These are phyloP conservation scores for Lates calcarifer DNA, from an alignment of 2,113 vertebrate species.

Conservation along the genomic window DNA sequence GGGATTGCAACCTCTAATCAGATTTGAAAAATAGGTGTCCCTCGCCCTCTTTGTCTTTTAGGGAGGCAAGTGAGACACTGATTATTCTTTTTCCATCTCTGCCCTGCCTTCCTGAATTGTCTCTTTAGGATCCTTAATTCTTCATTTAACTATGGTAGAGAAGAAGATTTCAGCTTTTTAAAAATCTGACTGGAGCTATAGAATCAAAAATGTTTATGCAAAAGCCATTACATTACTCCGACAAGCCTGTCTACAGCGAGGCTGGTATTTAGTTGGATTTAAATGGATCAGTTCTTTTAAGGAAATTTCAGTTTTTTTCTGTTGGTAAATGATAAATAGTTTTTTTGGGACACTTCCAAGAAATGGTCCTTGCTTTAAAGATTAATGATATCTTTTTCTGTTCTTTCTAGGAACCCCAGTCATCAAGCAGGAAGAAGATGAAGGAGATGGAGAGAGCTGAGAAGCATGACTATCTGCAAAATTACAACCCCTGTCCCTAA, in stretches of 20 bases:
- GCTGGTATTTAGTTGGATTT: no score
- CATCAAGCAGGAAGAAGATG: slow-evolving; percentile 79
- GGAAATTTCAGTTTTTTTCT: no score
- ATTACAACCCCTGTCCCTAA: neutral
- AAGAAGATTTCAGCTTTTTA: neutral
- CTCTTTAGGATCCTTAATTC: neutral
- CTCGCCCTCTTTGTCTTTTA: neutral
- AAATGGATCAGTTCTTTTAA: no score
- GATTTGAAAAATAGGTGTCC: neutral
- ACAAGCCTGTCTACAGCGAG: no score
- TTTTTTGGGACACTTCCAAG: no score
- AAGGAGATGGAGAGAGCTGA: slow-evolving; percentile 77
- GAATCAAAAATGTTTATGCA: neutral
- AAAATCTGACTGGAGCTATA: neutral
- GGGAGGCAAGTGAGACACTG: no score
- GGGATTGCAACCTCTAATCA: neutral
- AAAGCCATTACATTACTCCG: no score
- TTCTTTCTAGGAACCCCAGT: slow-evolving; percentile 78
- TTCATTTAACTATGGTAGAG: neutral
- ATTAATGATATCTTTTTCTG: neutral
- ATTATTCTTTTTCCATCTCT: no score
- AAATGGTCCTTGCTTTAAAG: neutral
- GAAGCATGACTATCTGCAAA: neutral
- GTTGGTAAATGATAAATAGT: no score
- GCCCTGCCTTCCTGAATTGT: neutral